Evolutionary conservation across 92 coral and sea anemone species (phyloP).

Genomic region (Actinernus sp.): DNA sequence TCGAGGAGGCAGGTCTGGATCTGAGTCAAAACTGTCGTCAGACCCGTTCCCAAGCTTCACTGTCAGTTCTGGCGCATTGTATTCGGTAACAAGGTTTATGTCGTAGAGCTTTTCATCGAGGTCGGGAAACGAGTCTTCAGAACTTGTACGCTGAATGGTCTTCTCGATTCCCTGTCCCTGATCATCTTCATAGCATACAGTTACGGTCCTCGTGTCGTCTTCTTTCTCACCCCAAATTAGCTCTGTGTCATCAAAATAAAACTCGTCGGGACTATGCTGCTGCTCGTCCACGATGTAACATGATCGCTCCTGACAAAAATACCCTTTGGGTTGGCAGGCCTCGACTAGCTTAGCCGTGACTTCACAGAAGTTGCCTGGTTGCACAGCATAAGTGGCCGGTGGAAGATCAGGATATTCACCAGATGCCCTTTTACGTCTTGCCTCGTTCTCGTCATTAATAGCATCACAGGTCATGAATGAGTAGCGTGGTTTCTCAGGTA

Average conservation of each 20-base stretch:
- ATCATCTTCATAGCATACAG: slow-evolving; percentile 67
- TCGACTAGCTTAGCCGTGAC: slow-evolving; percentile 76
- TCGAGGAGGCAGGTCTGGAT: slow-evolving; percentile 85
- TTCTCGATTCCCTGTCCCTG: slow-evolving; percentile 46
- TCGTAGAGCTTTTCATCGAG: slow-evolving; percentile 38
- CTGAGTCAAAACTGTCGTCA: slow-evolving; percentile 46
- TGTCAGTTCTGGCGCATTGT: slow-evolving; percentile 12
- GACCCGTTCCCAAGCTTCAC: slow-evolving; percentile 15
- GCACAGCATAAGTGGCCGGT: neutral
- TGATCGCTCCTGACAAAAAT: slow-evolving; percentile 13
- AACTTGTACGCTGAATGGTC: slow-evolving; percentile 32
- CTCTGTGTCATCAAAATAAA: slow-evolving; percentile 84
- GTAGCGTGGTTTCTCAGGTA: slow-evolving; percentile 83
- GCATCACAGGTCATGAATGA: slow-evolving; percentile 85
- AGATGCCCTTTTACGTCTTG: neutral
- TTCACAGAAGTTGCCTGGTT: slow-evolving; percentile 21
- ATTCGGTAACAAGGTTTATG: slow-evolving; percentile 9
- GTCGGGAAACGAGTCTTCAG: slow-evolving; percentile 76
- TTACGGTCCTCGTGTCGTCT: slow-evolving; percentile 64
- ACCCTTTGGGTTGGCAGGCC: slow-evolving; percentile 75
- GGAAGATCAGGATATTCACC: slow-evolving; percentile 17
- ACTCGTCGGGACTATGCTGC: slow-evolving; percentile 73
- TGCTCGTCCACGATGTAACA: slow-evolving; percentile 67
- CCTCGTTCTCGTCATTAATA: slow-evolving; percentile 44
- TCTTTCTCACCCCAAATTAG: slow-evolving; percentile 79